Percentiles rank a stretch among this genome's conserved stretches.
phyloP scores from a whole-genome alignment of 2,888 invertebrate genomes.

The Hydriomena furcata region DNA sequence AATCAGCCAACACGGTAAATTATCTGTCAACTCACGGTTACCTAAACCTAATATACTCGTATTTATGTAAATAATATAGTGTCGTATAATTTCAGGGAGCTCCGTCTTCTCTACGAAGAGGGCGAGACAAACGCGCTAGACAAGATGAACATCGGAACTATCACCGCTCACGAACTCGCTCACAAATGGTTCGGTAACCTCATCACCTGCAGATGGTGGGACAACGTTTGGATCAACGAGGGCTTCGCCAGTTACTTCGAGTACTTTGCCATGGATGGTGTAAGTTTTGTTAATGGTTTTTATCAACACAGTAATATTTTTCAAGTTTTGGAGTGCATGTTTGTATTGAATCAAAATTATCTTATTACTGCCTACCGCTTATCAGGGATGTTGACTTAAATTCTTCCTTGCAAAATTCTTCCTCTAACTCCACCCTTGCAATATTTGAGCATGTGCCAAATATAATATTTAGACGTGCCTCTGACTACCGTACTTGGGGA shows the following conservation, averaged over 20 bases:
- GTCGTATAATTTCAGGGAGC: conserved; percentile 54
- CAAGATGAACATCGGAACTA: conserved; percentile 75
- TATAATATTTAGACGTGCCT: too few relatives aligned
- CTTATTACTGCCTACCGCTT: not conserved
- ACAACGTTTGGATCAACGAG: conserved; percentile 89
- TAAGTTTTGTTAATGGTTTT: conserved; percentile 41
- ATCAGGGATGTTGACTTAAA: not conserved
- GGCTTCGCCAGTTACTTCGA: conserved; percentile 89
- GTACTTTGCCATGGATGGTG: conserved; percentile 82
- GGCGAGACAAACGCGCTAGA: conserved; percentile 68
- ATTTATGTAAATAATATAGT: not conserved
- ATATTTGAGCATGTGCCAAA: too few relatives aligned
- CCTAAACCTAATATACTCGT: not conserved
- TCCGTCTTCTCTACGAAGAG: conserved; percentile 68
- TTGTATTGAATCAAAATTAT: not conserved
- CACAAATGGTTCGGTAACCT: conserved; percentile 93
- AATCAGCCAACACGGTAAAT: too few relatives aligned
- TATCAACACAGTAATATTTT: too few relatives aligned
- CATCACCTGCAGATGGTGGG: conserved; percentile 89
- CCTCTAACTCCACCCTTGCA: too few relatives aligned
- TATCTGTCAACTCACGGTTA: too few relatives aligned
- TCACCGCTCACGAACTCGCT: conserved; percentile 82
- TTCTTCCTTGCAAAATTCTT: too few relatives aligned
- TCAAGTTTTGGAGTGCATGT: too few relatives aligned
- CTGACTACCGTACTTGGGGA: too few relatives aligned